These are phyloP conservation scores for Eretmocerus hayati DNA, from an alignment of 2,888 invertebrate species.

Conservation along the genomic window DNA sequence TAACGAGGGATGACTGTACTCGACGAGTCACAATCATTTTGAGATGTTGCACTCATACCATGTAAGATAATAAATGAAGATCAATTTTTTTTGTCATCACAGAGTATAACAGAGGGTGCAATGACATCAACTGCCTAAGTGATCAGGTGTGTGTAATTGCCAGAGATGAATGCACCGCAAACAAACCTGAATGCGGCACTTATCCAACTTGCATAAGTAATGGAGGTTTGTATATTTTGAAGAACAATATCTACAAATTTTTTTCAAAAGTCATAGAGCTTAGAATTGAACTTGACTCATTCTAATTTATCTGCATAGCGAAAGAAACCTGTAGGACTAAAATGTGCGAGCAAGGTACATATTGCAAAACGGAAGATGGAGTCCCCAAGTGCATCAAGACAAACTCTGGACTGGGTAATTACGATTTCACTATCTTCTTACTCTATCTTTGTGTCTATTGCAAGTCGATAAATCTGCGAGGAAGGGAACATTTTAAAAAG, in stretches of 20 bases:
- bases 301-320: slow-evolving; percentile 13
- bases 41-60: too few relatives aligned
- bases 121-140: slow-evolving; percentile 69
- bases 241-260: neutral
- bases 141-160: slow-evolving; percentile 66
- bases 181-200: slow-evolving; percentile 54
- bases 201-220: slow-evolving; percentile 62
- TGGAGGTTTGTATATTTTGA: slow-evolving; percentile 38
- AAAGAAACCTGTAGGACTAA: slow-evolving; percentile 33
- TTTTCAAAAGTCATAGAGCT: neutral
- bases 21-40: too few relatives aligned
- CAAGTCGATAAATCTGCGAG: too few relatives aligned
- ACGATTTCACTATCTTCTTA: neutral
- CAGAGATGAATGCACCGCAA: slow-evolving; percentile 64
- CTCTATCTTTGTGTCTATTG: neutral
- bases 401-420: slow-evolving; percentile 35
- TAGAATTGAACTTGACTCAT: neutral
- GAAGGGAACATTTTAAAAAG: too few relatives aligned
- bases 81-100: slow-evolving; percentile 23
- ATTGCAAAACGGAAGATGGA: slow-evolving; percentile 38
- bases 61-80: too few relatives aligned
- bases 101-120: slow-evolving; percentile 74
- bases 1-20: too few relatives aligned
- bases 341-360: slow-evolving; percentile 35
- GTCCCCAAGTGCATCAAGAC: slow-evolving; percentile 35